Evolutionary conservation across 2,113 vertebrate species (phyloP), one percentile per base, ranked within the genome.

Genomic region (Brachionichthys hirsutus): DNA sequence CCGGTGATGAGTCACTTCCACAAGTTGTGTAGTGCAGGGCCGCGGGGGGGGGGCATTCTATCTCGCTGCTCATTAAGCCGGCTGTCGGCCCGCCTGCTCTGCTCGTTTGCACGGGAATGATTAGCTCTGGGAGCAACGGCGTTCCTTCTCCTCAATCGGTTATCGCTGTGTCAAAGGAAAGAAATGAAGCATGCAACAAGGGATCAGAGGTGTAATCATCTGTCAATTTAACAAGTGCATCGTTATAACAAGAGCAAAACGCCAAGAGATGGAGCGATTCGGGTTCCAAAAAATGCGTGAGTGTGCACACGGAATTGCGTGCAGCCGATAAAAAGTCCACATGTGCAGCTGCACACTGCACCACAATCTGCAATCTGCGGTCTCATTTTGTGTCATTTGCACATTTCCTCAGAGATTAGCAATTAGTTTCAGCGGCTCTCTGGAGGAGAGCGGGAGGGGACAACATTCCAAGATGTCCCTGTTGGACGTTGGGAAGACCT

Each of bases 1-100:
- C 30, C 0, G 65, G 61, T 57, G 80, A 81, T 82, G 81, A 88
- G 64, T 78, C 80, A 80, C 70, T 80, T 73, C 69, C 81, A 77
- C 71, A 56, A 68, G 77, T 65, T 67, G 71, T 60, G 67, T 78
- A 84, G 84, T 51, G 82, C 84, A 81, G 34, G 15, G 2, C 57
- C 3, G 40, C 1, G 56, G 41, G 55, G 41, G 40, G 1, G 56
- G 41, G 55, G 41, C 47, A 14, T 60, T 60, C 60, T 63, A 62
- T 77, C 54, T 75, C 73, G 13, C 17, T 0, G 46, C 74, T 82
- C 62, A 40, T 81, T 73, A 75, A 75, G 70, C 62, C 70, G 35
- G 46, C 41, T 49, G 58, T 61, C 67, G 54, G 2, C 54, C 12
- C 4, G 11, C 41, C 64, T 61, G 42, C 59, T 59, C 47, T 6